A percentile compares a stretch with the other conserved stretches of the same genome.
Conservation (phyloP, 2,888 invertebrate species). For the Ecliptopera silaceata region DNA sequence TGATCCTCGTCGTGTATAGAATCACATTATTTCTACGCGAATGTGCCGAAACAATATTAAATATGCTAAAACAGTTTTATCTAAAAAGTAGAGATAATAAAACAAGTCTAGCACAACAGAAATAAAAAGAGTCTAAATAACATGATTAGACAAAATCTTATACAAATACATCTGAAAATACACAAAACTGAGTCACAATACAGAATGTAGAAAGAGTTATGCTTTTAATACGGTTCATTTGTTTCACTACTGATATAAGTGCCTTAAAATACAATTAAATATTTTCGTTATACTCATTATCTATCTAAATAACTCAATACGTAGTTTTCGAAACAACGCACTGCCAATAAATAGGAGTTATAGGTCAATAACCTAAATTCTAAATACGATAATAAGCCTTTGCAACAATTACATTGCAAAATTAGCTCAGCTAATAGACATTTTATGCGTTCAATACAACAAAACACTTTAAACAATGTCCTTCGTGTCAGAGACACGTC, state of each 20-base stretch:
- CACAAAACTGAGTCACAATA: background rate
- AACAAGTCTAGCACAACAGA: background rate
- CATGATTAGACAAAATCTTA: background rate
- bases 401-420: constrained; percentile 6
- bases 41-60: background rate
- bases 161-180: background rate
- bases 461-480: constrained; percentile 27
- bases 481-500: constrained; percentile 41
- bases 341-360: constrained; percentile 14
- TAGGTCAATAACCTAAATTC: constrained; percentile 5
- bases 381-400: constrained; percentile 11
- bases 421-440: constrained; percentile 39
- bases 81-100: background rate
- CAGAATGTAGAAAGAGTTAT: background rate
- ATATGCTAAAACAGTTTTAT: background rate
- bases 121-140: background rate
- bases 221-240: background rate
- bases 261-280: constrained; percentile 22
- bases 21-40: background rate
- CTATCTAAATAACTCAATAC: constrained; percentile 28
- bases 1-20: background rate
- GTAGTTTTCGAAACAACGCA: constrained; percentile 35
- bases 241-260: constrained; percentile 15
- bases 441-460: constrained; percentile 31
- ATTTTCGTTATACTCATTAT: constrained; percentile 21